phyloP scores from a whole-genome alignment of 2,113 vertebrate species.

The Nesogale talazaci region DNA sequence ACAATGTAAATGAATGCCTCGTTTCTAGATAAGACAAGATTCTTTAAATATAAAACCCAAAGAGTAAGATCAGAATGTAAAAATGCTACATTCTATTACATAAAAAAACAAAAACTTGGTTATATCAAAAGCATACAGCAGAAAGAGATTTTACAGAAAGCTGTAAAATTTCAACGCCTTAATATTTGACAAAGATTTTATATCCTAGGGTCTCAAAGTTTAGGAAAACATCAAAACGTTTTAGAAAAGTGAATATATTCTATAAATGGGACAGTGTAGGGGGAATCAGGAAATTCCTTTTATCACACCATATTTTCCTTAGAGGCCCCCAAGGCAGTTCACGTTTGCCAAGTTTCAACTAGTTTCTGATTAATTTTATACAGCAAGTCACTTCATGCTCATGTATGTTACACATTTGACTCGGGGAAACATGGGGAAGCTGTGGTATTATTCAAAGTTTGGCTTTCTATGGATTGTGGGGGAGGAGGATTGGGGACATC shows the following conservation, averaged over 20 bases:
- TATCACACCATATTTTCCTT: no score
- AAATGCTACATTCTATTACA: not conserved
- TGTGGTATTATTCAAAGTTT: not conserved
- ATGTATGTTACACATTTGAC: slow-evolving; percentile 37
- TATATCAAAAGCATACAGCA: slow-evolving; percentile 28
- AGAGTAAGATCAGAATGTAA: slow-evolving; percentile 20
- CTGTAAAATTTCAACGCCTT: slow-evolving; percentile 11
- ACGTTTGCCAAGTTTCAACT: slow-evolving; percentile 57
- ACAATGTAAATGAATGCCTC: not conserved
- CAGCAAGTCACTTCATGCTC: slow-evolving; percentile 51
- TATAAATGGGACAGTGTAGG: no score
- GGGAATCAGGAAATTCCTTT: no score
- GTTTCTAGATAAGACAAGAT: no score
- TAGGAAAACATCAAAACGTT: not conserved
- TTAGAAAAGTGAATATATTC: no score
- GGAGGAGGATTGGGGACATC: not conserved
- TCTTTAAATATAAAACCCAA: slow-evolving; percentile 30
- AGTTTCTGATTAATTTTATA: slow-evolving; percentile 47
- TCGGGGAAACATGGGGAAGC: slow-evolving; percentile 64
- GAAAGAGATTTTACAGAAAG: slow-evolving; percentile 35
- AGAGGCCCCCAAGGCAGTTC: not conserved
- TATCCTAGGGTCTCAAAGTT: slow-evolving; percentile 31
- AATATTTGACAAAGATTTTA: slow-evolving; percentile 59
- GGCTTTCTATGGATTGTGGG: not conserved
- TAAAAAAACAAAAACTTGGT: slow-evolving; percentile 14